phyloP scores from a whole-genome alignment of 2,888 invertebrate genomes.

The Griposia aprilina region DNA sequence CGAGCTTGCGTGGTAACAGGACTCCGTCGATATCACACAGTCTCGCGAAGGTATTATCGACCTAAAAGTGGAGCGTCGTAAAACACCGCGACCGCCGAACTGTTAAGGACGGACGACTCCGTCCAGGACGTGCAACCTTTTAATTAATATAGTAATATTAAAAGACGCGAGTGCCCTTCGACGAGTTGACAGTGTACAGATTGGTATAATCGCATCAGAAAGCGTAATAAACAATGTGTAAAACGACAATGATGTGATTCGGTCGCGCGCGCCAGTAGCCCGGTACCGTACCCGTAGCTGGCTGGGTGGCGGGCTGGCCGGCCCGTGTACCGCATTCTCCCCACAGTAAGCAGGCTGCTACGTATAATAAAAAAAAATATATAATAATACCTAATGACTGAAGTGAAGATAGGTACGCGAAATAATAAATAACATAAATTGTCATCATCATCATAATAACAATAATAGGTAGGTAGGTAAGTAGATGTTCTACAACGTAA shows the following conservation, averaged over 20 bases:
- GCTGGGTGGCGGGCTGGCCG: too few species aligned
- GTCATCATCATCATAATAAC: too few species aligned
- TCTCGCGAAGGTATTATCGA: slow-evolving; percentile 36
- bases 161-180: slow-evolving; percentile 9
- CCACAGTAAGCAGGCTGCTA: too few species aligned
- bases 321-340: too few species aligned
- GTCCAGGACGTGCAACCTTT: slow-evolving; percentile 34
- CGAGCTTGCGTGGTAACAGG: slow-evolving; percentile 40
- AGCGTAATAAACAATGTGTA: not conserved
- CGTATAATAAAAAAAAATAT: too few species aligned
- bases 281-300: too few species aligned
- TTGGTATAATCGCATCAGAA: not conserved
- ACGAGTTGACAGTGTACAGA: not conserved
- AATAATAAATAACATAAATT: too few species aligned
- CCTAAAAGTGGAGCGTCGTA: slow-evolving; percentile 48
- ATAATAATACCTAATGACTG: too few species aligned
- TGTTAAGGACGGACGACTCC: slow-evolving; percentile 42
- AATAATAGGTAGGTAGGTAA: too few species aligned
- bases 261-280: too few species aligned
- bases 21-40: slow-evolving; percentile 36
- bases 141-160: slow-evolving; percentile 7
- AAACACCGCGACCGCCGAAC: slow-evolving; percentile 47
- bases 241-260: not conserved
- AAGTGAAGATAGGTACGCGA: too few species aligned
- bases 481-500: too few species aligned